Evolutionary conservation across 1,140 invertebrate species (phyloP), one percentile per base, ranked within the genome.

Genomic region (Liolophura sinensis): DNA sequence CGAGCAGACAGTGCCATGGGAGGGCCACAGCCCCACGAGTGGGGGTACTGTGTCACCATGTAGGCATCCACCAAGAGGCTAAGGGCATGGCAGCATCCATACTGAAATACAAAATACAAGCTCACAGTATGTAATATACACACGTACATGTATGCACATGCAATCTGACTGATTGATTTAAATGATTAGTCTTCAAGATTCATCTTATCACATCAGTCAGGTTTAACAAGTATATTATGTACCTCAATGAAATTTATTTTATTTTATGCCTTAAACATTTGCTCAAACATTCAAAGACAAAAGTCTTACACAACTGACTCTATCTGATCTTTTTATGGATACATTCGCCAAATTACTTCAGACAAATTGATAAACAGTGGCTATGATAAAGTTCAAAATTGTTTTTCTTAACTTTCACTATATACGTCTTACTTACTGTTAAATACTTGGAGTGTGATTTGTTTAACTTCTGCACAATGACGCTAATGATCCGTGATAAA

Each of bases 361-460:
- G n/a, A n/a, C n/a, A n/a, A n/a, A n/a, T n/a, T n/a, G n/a, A n/a
- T n/a, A n/a, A n/a, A n/a, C n/a, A n/a, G n/a, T n/a, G n/a, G n/a
- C n/a, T n/a, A n/a, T n/a, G n/a, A n/a, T n/a, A n/a, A n/a, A n/a
- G n/a, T n/a, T n/a, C n/a, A n/a, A 16, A 16, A 57, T 24, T 14
- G 15, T 24, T 15, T 12, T 57, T 57, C 22, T 57, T 24, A 15
- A 12, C 15, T 15, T 24, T 57, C 15, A 1, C 18, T 50, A 16
- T 14, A 6, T 20, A 50, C 20, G 24, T n/a, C 51, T 50, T 54
- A 87, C 88, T 88, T 78, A 91, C 90, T 68, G 87, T 87, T 72
- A 89, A 85, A 82, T 87, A 86, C 82, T 89, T 91, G 62, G 87
- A 88, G 62, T 86, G 85, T 11, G 89, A 88, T 24, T 85, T 83